Evolutionary conservation across 2,113 vertebrate species (phyloP).

Genomic region (Poecile atricapillus): DNA sequence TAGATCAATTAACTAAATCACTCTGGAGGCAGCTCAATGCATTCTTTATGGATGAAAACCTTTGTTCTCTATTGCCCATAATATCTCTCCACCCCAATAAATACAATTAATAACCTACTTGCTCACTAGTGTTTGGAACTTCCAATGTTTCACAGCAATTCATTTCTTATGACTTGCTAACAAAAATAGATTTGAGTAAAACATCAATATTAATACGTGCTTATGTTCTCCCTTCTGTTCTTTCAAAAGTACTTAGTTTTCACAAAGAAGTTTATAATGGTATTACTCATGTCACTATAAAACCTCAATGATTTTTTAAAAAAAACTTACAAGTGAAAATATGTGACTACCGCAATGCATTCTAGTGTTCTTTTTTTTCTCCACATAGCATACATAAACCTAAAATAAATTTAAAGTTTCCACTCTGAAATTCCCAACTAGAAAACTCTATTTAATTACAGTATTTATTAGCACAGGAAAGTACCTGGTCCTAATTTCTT

Average conservation of each 20-base stretch:
- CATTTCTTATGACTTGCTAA: constrained; percentile 54
- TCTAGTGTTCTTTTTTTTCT: neutral
- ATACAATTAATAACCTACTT: constrained; percentile 61
- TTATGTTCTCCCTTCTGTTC: neutral
- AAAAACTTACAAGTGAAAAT: neutral
- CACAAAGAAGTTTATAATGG: constrained; percentile 25
- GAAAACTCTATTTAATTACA: constrained; percentile 1
- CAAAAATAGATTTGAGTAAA: constrained; percentile 53
- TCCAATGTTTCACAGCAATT: constrained; percentile 28
- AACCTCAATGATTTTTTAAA: neutral
- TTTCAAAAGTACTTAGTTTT: constrained; percentile 45
- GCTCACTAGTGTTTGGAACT: constrained; percentile 27
- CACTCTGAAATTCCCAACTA: neutral
- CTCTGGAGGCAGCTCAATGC: constrained; percentile 45
- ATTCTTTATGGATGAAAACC: constrained; percentile 66
- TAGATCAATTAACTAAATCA: constrained; percentile 74
- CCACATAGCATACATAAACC: neutral
- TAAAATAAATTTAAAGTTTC: neutral
- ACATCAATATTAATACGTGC: constrained; percentile 55
- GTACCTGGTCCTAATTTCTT: constrained; percentile 1
- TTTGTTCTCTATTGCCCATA: constrained; percentile 55
- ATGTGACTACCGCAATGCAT: neutral
- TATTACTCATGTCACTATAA: neutral
- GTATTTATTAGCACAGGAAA: constrained; percentile 27
- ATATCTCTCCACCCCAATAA: constrained; percentile 54